Base-by-base conservation (phyloP, 92 coral and sea anemone species). In the Porites rus region DNA sequence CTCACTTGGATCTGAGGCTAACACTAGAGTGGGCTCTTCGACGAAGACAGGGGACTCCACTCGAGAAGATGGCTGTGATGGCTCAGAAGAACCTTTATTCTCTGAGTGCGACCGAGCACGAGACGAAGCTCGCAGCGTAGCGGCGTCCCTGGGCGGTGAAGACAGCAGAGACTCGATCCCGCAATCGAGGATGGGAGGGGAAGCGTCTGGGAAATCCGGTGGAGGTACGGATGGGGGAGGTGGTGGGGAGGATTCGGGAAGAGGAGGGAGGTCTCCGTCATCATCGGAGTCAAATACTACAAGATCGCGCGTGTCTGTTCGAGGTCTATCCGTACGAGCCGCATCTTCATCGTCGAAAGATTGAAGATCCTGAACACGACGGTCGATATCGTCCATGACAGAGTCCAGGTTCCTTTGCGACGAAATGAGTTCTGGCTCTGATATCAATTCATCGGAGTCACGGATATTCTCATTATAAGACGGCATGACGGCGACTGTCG, bases 141-240 rank as follows among this genome's bases (percentile, higher is more conserved):
- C 91, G n/a, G 98, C 91, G 43, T 91, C 85, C 9, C 94, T 93
- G 9, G 92, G 96, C 1, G 98, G 98, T 8, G 99, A 94, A 38
- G 87, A 82, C 18, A 96, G 77, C n/a, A 94, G 69, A 10, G 84
- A 75, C 70, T 96, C 94, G 51, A 81, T 71, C 43, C 82, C 90
- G 16, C 46, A 72, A 38, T 89, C 95, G 43, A 91, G 78, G 19
- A 89, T 88, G 22, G 87, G 65, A 21, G 86, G 73, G n/a, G 92
- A 77, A 25, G 84, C 91, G 8, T 78, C 87, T 18, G 94, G 90
- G 82, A 91, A 80, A 65, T 88, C 94, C 25, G 96, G 94, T 76
- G 95, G 99, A 31, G 88, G 96, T 17, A 82, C 94, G 51, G 89
- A 71, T 18, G 94, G 98, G 86, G 90, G 59, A 65, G 95, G 97